Evolutionary conservation across 2,888 invertebrate genomes (phyloP).

Genomic region (Papilio demoleus): DNA sequence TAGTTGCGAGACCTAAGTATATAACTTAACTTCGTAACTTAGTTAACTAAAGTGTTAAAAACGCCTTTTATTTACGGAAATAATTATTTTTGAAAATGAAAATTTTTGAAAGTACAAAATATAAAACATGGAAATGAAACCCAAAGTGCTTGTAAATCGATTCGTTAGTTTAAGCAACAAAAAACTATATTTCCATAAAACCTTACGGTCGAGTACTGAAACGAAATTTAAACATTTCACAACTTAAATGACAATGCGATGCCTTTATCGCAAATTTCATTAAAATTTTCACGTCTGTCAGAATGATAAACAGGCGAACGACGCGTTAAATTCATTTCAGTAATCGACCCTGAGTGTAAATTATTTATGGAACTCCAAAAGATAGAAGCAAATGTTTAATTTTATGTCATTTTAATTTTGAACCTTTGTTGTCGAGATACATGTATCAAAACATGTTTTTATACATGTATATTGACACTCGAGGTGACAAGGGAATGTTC

Average conservation of each 20-base stretch:
- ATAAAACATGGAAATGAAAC: background rate
- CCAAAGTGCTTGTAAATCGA: background rate
- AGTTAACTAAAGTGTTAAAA: background rate
- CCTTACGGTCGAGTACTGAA: no score
- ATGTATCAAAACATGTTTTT: background rate
- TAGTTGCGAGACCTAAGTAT: background rate
- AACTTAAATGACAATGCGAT: no score
- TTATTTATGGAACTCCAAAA: background rate
- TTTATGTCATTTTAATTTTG: background rate
- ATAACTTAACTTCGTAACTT: background rate
- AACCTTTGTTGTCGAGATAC: background rate
- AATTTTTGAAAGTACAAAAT: background rate
- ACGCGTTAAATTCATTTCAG: no score
- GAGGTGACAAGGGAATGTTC: no score
- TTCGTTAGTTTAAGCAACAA: no score
- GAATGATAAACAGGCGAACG: no score
- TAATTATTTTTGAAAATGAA: background rate
- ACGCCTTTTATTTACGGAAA: no score
- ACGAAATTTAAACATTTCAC: no score
- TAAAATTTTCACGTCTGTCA: no score
- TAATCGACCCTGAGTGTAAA: no score
- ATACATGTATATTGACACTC: background rate
- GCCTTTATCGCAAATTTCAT: no score
- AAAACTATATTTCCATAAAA: no score
- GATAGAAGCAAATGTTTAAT: background rate